These are phyloP conservation scores for Oscheius onirici DNA, from an alignment of 2,888 invertebrate genomes.

Conservation along the genomic window DNA sequence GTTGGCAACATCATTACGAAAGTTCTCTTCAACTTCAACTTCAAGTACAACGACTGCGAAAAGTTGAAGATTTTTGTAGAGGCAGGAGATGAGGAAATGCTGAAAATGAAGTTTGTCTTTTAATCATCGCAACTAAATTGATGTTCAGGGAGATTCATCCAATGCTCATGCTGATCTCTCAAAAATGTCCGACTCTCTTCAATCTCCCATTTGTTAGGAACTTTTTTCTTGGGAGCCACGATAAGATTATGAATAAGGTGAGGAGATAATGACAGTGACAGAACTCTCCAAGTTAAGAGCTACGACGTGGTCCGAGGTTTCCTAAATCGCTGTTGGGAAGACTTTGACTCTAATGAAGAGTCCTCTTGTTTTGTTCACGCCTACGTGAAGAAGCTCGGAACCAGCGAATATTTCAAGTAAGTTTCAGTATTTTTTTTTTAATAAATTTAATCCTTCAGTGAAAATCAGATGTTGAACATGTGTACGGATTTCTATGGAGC, in stretches of 20 bases:
- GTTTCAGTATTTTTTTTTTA: no score
- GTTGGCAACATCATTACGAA: constrained; percentile 50
- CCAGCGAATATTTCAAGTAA: neutral
- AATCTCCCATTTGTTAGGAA: neutral
- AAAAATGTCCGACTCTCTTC: constrained; percentile 30
- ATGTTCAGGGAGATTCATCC: neutral
- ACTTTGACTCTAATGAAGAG: constrained; percentile 31
- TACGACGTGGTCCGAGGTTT: constrained; percentile 27
- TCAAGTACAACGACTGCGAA: constrained; percentile 33
- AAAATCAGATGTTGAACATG: constrained; percentile 16
- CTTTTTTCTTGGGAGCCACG: constrained; percentile 11
- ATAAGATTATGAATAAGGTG: neutral
- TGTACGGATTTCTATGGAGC: constrained; percentile 56
- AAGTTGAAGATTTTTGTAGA: constrained; percentile 38
- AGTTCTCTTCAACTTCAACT: constrained; percentile 47
- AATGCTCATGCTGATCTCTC: neutral
- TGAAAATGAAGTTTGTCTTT: neutral
- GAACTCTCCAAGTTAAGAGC: constrained; percentile 25
- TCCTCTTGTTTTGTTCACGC: constrained; percentile 47
- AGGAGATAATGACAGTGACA: no score
- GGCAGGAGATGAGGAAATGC: neutral
- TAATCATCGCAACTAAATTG: no score
- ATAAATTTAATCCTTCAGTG: neutral
- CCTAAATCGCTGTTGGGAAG: constrained; percentile 32
- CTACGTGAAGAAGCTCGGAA: constrained; percentile 34